A percentile compares a stretch with the other conserved stretches of the same genome.
Evolutionary conservation across 2,888 invertebrate genomes (phyloP).

Genomic region (Mimas tiliae): DNA sequence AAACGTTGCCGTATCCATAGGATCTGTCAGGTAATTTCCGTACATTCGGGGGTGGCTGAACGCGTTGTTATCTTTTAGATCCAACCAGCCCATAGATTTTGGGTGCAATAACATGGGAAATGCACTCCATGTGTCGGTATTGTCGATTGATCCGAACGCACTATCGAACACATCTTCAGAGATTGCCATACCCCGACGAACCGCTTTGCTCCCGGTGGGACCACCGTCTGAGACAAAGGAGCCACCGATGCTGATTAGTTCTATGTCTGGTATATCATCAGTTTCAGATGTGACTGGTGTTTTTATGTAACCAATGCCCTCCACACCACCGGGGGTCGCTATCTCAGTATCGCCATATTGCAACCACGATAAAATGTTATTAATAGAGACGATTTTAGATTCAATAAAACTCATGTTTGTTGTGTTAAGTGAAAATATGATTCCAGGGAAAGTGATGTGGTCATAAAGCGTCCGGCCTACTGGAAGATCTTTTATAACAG

Average conservation of each 20-base stretch:
- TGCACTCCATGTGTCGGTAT: conserved; percentile 81
- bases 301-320: conserved; percentile 86
- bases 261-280: conserved; percentile 87
- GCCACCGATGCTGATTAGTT: conserved; percentile 87
- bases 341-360: conserved; percentile 72
- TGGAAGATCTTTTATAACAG: conserved; percentile 83
- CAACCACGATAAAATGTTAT: conserved; percentile 53
- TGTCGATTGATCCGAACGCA: conserved; percentile 71
- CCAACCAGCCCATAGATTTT: conserved; percentile 87
- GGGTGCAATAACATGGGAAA: conserved; percentile 88
- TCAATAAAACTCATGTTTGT: conserved; percentile 57
- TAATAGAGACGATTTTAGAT: conserved; percentile 46
- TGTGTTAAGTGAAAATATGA: conserved; percentile 86
- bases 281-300: conserved; percentile 79
- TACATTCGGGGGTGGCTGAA: conserved; percentile 87
- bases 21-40: conserved; percentile 88
- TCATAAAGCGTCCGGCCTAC: conserved; percentile 88
- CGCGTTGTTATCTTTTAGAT: conserved; percentile 86
- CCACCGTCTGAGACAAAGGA: conserved; percentile 69
- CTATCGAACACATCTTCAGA: conserved; percentile 69
- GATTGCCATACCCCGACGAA: conserved; percentile 73
- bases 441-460: conserved; percentile 86
- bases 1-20: conserved; percentile 85
- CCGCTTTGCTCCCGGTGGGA: conserved; percentile 63
- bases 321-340: conserved; percentile 84